Evolutionary conservation across 2,797 vertebrate genomes (phyloP).

Genomic region (Salmo trutta): DNA sequence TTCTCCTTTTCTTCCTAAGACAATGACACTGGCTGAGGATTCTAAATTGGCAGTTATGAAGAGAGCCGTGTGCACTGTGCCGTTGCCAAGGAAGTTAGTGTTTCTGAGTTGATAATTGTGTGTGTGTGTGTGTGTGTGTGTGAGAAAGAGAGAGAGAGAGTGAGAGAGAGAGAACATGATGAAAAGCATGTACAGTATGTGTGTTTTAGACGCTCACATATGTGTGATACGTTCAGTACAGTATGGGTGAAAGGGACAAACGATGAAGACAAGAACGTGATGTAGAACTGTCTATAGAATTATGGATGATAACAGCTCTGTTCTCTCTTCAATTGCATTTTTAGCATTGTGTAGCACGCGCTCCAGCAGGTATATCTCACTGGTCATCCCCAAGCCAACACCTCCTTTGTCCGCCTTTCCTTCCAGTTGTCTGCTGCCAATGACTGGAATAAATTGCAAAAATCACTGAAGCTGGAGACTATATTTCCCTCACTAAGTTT

Average conservation of each 20-base stretch:
- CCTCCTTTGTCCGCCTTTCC: too few species aligned
- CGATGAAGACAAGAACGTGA: constrained; percentile 21
- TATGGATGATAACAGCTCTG: constrained; percentile 4
- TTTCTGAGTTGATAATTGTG: background rate
- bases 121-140: constrained; percentile 5
- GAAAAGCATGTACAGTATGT: background rate
- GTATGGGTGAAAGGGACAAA: background rate
- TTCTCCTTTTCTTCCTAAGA: constrained; percentile 50
- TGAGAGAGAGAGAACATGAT: background rate
- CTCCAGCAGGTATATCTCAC: too few species aligned
- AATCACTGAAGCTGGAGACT: too few species aligned
- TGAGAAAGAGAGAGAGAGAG: too few species aligned
- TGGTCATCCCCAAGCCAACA: too few species aligned
- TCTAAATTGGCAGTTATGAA: constrained; percentile 42
- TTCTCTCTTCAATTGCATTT: constrained; percentile 27
- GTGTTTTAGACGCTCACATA: background rate
- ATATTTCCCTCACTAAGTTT: too few species aligned
- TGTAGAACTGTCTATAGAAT: constrained; percentile 9
- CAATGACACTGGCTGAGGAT: constrained; percentile 49
- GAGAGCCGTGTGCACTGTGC: constrained; percentile 38
- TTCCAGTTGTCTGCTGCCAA: too few species aligned
- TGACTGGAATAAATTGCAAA: too few species aligned
- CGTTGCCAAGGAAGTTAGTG: constrained; percentile 52
- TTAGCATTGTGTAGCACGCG: background rate
- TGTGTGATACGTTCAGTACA: too few species aligned